Conservation (phyloP, 2,113 vertebrate genomes). For the Procavia capensis region DNA sequence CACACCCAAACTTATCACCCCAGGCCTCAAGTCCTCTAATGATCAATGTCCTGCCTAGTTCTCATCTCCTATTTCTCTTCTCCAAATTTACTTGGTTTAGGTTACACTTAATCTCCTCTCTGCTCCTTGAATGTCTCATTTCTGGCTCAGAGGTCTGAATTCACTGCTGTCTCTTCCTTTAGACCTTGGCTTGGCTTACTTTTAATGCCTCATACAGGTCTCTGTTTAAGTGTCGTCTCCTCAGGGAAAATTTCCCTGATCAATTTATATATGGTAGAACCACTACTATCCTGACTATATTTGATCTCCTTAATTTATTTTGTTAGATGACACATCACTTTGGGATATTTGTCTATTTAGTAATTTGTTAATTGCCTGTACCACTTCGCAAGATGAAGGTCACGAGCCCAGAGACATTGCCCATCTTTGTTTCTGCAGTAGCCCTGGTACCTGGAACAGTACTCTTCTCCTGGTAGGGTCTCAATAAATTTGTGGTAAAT, state of each 20-base stretch:
- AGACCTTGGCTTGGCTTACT: background rate
- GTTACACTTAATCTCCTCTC: background rate
- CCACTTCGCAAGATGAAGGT: background rate
- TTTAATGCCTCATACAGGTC: background rate
- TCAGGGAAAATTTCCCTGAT: background rate
- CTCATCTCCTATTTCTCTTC: background rate
- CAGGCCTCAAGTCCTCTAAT: background rate
- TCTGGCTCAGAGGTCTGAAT: background rate
- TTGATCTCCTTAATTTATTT: background rate
- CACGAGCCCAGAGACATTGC: background rate
- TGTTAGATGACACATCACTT: background rate
- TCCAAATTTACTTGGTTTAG: background rate
- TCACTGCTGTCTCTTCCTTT: background rate
- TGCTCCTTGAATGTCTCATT: background rate
- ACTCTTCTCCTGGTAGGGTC: background rate
- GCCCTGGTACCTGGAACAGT: background rate
- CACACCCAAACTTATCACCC: background rate
- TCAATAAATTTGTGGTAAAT: background rate
- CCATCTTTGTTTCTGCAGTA: background rate
- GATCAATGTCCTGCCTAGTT: background rate
- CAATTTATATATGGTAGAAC: background rate
- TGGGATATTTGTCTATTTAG: background rate
- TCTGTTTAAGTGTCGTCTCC: background rate
- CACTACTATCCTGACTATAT: background rate
- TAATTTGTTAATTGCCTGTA: background rate